phyloP scores from a whole-genome alignment of 2,113 vertebrate species.

The Pedetes capensis region DNA sequence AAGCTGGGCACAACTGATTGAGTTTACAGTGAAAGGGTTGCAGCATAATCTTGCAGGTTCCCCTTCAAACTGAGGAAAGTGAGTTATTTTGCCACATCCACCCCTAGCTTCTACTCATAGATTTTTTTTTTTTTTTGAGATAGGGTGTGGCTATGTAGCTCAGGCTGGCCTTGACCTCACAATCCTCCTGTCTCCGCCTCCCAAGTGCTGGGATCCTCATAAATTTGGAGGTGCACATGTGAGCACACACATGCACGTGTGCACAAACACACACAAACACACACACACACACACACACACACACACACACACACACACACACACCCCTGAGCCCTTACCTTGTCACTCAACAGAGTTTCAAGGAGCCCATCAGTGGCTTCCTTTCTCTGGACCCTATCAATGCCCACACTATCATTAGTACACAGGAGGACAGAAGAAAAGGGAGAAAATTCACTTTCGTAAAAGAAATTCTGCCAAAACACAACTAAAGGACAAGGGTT shows the following conservation, averaged over 20 bases:
- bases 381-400: background rate
- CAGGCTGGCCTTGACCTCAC: background rate
- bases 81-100: background rate
- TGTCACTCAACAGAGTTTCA: slow-evolving; percentile 26
- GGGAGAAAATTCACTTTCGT: slow-evolving; percentile 27
- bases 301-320: background rate
- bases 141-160: too few relatives aligned
- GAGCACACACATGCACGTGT: background rate
- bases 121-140: background rate
- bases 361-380: background rate
- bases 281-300: background rate
- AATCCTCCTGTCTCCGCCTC: background rate
- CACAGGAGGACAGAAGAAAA: background rate
- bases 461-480: slow-evolving; percentile 46
- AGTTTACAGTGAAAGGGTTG: background rate
- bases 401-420: background rate
- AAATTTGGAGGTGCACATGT: background rate
- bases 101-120: background rate
- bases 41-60: background rate
- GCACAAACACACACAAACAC: background rate
- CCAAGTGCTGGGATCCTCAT: background rate
- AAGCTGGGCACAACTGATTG: background rate
- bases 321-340: background rate
- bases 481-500: slow-evolving; percentile 29
- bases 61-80: background rate